Percentiles rank a stretch among this genome's conserved stretches.
These are phyloP conservation scores for Jacana jacana DNA, from an alignment of 2,113 vertebrate species.

Conservation along the genomic window DNA sequence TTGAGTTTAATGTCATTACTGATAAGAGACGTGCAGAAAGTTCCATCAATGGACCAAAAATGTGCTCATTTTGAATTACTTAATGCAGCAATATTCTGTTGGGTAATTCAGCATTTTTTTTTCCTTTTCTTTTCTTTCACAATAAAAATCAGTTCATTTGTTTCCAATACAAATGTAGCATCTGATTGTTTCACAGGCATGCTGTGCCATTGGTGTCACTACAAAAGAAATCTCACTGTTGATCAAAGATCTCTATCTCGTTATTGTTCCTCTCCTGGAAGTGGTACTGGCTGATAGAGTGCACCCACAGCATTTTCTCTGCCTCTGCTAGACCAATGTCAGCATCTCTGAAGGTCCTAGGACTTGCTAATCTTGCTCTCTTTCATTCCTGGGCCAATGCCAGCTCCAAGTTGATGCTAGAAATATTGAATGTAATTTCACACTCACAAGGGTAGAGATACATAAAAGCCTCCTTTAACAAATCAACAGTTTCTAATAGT, in stretches of 20 bases:
- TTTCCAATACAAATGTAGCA: not conserved
- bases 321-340: not conserved
- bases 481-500: not conserved
- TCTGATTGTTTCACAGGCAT: not conserved
- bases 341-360: not conserved
- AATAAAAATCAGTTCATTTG: not conserved
- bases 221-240: not conserved
- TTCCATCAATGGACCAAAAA: not conserved
- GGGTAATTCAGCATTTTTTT: not conserved
- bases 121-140: not conserved
- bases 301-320: not conserved
- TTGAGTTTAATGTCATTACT: not conserved
- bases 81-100: not conserved
- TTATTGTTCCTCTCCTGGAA: not conserved
- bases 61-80: not conserved
- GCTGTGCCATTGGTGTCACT: not conserved
- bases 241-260: not conserved
- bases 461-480: not conserved
- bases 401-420: not conserved
- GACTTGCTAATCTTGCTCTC: not conserved
- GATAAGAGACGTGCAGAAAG: not conserved
- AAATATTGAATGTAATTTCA: not conserved
- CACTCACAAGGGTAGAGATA: not conserved
- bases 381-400: not conserved
- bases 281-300: not conserved